These are phyloP conservation scores for Pseudomugil gertrudae DNA, from an alignment of 2,797 vertebrate species.

Conservation along the genomic window DNA sequence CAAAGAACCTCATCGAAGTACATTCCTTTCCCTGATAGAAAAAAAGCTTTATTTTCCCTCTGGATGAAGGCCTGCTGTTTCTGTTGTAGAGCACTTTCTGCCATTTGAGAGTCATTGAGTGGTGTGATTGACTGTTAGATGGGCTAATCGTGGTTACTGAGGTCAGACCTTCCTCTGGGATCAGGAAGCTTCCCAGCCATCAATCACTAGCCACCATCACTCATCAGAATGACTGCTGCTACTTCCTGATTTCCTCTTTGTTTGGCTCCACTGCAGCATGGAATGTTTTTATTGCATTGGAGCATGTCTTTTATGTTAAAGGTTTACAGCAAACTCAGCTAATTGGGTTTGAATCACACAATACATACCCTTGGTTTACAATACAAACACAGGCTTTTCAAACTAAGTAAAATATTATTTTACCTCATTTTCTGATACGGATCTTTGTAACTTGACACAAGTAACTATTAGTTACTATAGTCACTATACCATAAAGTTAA, in stretches of 20 bases:
- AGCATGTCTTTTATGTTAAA: neutral
- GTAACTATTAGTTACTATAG: neutral
- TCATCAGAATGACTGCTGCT: slow-evolving; percentile 30
- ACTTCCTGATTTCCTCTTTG: slow-evolving; percentile 25
- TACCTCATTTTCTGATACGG: neutral
- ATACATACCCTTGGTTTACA: no score
- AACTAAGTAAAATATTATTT: slow-evolving; percentile 5
- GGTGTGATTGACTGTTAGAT: slow-evolving; percentile 47
- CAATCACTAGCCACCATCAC: slow-evolving; percentile 46
- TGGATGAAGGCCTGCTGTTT: slow-evolving; percentile 23
- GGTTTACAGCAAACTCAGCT: neutral
- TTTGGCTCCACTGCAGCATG: slow-evolving; percentile 7
- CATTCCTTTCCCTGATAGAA: slow-evolving; percentile 62
- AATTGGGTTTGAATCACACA: neutral
- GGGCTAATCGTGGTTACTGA: slow-evolving; percentile 53
- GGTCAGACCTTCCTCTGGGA: slow-evolving; percentile 57
- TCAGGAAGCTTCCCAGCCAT: slow-evolving; percentile 39
- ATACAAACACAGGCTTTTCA: no score
- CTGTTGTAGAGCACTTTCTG: slow-evolving; percentile 20
- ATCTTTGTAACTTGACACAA: neutral
- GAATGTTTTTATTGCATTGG: slow-evolving; percentile 1
- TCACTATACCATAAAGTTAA: neutral
- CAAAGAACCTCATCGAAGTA: slow-evolving; percentile 34
- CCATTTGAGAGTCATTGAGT: slow-evolving; percentile 56
- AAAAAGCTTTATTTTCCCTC: slow-evolving; percentile 40